Evolutionary conservation across 1,140 invertebrate species (phyloP), one percentile per base, ranked within the genome.

Genomic region (Hestina assimilis): DNA sequence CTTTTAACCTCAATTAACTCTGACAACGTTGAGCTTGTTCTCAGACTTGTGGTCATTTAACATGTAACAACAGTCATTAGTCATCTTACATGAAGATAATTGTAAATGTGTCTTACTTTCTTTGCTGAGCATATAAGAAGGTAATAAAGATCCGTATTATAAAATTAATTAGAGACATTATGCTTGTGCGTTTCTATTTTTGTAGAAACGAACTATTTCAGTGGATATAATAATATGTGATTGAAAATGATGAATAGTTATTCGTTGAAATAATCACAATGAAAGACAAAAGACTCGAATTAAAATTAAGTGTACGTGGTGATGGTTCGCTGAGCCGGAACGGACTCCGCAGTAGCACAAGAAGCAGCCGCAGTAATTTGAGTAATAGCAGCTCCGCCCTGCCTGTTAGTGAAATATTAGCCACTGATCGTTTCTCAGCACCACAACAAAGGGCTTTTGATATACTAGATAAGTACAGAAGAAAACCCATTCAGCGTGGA

Each of bases 211-310:
- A 14, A 42, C 2, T 3, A 19, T 6, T 42, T 23, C 21, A 23
- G 23, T 42, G 40, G 14, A 50, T 3, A 48, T 9, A 20, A 47
- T 28, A 19, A 19, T 38, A 17, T 19, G 6, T 33, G 24, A 21
- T 43, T 43, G 40, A n/a, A n/a, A n/a, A n/a, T n/a, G 42, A 35
- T 11, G 20, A n/a, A 15, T 47, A 20, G 45, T 29, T 31, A 23
- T 47, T 4, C 28, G 45, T 38, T 42, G 46, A 55, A 43, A 41
- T 12, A 29, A 15, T 45, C 57, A 76, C 52, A 52, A 88, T 88
- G 85, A 88, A 79, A 74, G 79, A 88, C 56, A 87, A 88, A 75
- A 83, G 79, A 73, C 64, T 88, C 19, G 82, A 88, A 75, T 61
- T 88, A 20, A 88, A 79, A 38, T 64, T 88, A 21, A 87, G 82